A percentile compares a stretch with the other conserved stretches of the same genome.
These are phyloP conservation scores for Pachypsylla venusta DNA, from an alignment of 1,140 invertebrate genomes.

Conservation along the genomic window DNA sequence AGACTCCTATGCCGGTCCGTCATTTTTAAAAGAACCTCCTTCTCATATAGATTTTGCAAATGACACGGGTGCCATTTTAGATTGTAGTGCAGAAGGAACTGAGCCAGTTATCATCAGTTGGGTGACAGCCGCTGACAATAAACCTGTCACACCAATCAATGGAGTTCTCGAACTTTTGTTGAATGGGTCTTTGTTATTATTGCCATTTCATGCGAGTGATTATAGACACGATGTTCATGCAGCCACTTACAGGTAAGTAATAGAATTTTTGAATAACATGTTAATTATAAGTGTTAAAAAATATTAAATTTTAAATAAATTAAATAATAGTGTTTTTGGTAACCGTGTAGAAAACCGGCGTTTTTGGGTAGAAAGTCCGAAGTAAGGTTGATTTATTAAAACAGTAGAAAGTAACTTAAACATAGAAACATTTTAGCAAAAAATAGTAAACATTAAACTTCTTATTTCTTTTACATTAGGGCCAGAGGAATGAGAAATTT, in stretches of 20 bases:
- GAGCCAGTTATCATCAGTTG: slow-evolving; percentile 45
- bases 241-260: slow-evolving; percentile 51
- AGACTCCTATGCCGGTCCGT: slow-evolving; percentile 31
- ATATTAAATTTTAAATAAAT: too few relatives aligned
- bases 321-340: too few relatives aligned
- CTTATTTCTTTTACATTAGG: too few relatives aligned
- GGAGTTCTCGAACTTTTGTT: slow-evolving; percentile 25
- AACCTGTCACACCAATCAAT: slow-evolving; percentile 37
- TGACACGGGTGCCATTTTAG: slow-evolving; percentile 42
- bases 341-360: too few relatives aligned
- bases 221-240: slow-evolving; percentile 70
- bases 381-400: too few relatives aligned
- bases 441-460: too few relatives aligned
- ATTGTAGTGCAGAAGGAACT: slow-evolving; percentile 46
- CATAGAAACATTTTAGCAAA: too few relatives aligned
- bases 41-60: slow-evolving; percentile 50
- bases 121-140: slow-evolving; percentile 42
- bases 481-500: too few relatives aligned
- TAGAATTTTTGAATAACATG: too few relatives aligned
- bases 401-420: too few relatives aligned
- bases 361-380: too few relatives aligned
- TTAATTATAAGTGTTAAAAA: too few relatives aligned
- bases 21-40: slow-evolving; percentile 48
- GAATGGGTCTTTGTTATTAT: slow-evolving; percentile 68
- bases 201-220: slow-evolving; percentile 58